phyloP scores from a whole-genome alignment of 2,113 vertebrate species.

The Hemichromis elongatus region DNA sequence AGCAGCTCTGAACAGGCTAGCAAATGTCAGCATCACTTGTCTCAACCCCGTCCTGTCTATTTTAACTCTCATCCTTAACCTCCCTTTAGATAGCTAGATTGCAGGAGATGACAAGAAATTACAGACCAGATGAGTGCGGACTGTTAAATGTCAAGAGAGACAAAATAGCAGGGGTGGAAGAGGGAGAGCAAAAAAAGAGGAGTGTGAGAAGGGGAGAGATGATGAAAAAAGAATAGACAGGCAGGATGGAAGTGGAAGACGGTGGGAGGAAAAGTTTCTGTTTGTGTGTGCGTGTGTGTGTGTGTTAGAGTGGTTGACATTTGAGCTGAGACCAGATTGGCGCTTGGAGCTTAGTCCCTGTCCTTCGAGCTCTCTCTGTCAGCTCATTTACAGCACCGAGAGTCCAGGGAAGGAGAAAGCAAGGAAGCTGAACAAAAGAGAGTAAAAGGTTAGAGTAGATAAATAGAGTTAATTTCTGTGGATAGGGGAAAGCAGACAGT shows the following conservation, averaged over 20 bases:
- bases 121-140: background rate
- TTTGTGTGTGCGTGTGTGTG: background rate
- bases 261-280: background rate
- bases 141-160: constrained; percentile 45
- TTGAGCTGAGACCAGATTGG: constrained; percentile 21
- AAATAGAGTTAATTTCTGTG: background rate
- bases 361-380: constrained; percentile 2
- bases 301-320: background rate
- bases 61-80: constrained; percentile 17
- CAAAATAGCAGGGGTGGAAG: background rate
- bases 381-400: background rate
- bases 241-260: background rate
- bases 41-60: background rate
- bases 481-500: background rate
- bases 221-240: background rate
- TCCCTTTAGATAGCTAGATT: constrained; percentile 11
- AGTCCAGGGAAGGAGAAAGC: background rate
- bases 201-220: background rate
- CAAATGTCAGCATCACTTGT: constrained; percentile 11
- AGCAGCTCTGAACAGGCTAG: background rate
- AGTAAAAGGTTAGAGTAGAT: background rate
- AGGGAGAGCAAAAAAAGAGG: background rate
- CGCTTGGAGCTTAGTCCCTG: background rate
- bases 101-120: constrained; percentile 34
- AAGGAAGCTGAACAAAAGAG: background rate